Evolutionary conservation across 2,888 invertebrate genomes (phyloP), one percentile per base, ranked within the genome.

Genomic region (Hirtodrosophila alboralis): DNA sequence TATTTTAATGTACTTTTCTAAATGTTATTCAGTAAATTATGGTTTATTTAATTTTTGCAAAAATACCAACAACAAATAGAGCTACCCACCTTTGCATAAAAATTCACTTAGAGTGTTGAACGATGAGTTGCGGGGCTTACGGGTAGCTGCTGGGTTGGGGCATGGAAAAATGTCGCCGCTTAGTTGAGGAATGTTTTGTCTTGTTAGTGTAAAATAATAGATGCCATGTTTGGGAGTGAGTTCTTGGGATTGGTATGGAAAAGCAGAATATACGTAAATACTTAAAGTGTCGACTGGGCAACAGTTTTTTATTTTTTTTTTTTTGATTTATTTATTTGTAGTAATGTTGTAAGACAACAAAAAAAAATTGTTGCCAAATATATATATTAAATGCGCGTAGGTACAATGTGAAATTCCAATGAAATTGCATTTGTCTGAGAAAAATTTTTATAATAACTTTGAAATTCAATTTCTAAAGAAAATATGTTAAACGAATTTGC

Each of bases 401-500:
- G 67, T 57, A 49, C 53, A 37, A 53, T 41, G 14, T n/a, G 28
- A 53, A 78, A 79, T 77, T 84, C 78, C 78, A 75, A 49, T 66
- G 61, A 84, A 81, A 84, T 80, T 84, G 68, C 81, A 77, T 84
- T 80, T 80, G 58, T 62, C 66, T 53, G 57, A 64, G 53, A 75
- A 81, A 84, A 84, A 80, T 80, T 80, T 80, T 80, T 84, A 80
- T 80, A 79, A 79, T 79, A 84, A 80, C 81, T 80, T 79, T 68
- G 81, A 80, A 80, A 80, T 80, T 84, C 81, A 84, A 84, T 80
- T 80, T 80, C 78, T 62, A 81, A 84, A 75, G 84, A 80, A 84
- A 80, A 81, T 84, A 80, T 79, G 81, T 66, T 84, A 81, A 78
- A 68, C 78, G 81, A 84, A 77, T 79, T 79, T 77, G 48, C 54